Base-by-base conservation (phyloP, 2,888 invertebrate species). In the Pogonocherus hispidulus region DNA sequence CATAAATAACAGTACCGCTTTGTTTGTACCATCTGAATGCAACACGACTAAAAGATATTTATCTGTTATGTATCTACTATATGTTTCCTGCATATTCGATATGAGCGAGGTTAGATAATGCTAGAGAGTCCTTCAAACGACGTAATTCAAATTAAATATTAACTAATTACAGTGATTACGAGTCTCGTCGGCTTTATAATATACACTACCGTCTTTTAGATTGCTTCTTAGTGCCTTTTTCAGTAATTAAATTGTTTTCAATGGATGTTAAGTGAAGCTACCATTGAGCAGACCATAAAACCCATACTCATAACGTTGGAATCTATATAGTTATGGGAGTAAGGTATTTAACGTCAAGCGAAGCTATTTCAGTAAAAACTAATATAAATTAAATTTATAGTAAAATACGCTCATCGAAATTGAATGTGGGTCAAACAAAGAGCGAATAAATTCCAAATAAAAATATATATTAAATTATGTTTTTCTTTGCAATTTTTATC, bases 11-110 rank as follows among this genome's bases (percentile, higher is more conserved):
- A 70, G 73, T 75, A 71, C 68, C 62, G 65, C 68, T 70, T 74
- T 75, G 72, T 74, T 74, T 72, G 69, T 68, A 63, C 60, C 65
- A 54, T 44, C 52, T 60, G 70, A 66, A 66, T 72, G 73, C 72
- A 67, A 68, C 71, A 71, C 59, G 66, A 69, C 67, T 65, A 59
- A 59, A 63, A 75, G 76, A 76, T 75, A 75, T 71, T 69, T 70
- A 76, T 75, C 76, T 72, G 68, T 68, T 75, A 70, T 73, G 72
- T 74, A 74, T 75, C 75, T 72, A 56, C 70, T 73, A 73, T 76
- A 75, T 73, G 76, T 76, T 76, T 75, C 76, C 76, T 76, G 76
- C 41, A 3, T 41, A n/a, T 75, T 71, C 74, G 72, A 52, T 59
- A 44, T 66, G 63, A 67, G 57, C 55, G 67, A 41, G 47, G 52